Percentiles rank a stretch among this genome's conserved stretches.
phyloP scores from a whole-genome alignment of 2,113 vertebrate genomes.

The Albula glossodonta region DNA sequence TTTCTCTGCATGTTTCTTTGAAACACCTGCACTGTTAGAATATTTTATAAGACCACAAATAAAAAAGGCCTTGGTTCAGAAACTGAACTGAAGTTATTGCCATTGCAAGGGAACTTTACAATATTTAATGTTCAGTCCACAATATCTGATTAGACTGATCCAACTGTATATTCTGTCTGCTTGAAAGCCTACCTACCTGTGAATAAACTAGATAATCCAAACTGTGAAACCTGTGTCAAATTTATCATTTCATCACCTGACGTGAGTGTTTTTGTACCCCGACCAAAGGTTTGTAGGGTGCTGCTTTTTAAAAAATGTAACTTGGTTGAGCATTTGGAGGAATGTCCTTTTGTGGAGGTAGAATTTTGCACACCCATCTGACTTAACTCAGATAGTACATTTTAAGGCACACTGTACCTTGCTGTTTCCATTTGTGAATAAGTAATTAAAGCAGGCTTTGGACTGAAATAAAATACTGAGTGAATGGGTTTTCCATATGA shows the following conservation, averaged over 20 bases:
- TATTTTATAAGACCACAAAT: slow-evolving; percentile 21
- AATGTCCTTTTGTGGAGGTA: not conserved
- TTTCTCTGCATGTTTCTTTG: slow-evolving; percentile 64
- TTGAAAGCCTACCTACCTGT: slow-evolving; percentile 67
- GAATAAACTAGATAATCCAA: slow-evolving; percentile 63
- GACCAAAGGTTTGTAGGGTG: not conserved
- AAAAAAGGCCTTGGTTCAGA: slow-evolving; percentile 32
- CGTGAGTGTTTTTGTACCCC: not conserved
- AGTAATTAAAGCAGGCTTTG: no score
- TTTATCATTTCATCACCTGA: not conserved
- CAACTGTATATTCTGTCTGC: slow-evolving; percentile 77
- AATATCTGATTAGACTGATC: slow-evolving; percentile 34
- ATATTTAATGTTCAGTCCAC: slow-evolving; percentile 29
- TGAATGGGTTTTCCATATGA: no score
- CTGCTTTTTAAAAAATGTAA: not conserved
- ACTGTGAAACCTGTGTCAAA: slow-evolving; percentile 12
- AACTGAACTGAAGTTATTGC: slow-evolving; percentile 31
- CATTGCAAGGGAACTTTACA: slow-evolving; percentile 39
- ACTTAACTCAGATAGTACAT: no score
- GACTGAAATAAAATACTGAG: no score
- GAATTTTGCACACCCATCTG: not conserved
- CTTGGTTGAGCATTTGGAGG: not conserved
- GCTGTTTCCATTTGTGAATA: no score
- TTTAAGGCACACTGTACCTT: no score
- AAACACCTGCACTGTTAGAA: not conserved